Evolutionary conservation across 1,140 invertebrate species (phyloP).

Genomic region (Drosophila pallidifrons): DNA sequence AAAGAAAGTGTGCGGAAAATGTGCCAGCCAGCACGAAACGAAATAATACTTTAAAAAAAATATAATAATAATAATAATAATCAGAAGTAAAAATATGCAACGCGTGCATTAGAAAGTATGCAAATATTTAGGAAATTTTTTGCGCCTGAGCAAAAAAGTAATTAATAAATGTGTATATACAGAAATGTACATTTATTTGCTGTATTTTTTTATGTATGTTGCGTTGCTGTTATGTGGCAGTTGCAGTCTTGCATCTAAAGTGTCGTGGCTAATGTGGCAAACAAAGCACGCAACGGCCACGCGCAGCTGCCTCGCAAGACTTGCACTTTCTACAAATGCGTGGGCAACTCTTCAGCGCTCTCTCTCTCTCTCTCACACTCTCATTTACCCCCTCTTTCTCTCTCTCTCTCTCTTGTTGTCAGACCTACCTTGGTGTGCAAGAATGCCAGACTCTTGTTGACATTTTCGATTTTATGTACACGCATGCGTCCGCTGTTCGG

Average conservation of each 20-base stretch:
- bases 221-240: slow-evolving; percentile 19
- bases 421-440: slow-evolving; percentile 96
- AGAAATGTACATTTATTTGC: slow-evolving; percentile 1
- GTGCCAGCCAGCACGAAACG: slow-evolving; percentile 45
- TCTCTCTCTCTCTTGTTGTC: not conserved
- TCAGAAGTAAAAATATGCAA: slow-evolving; percentile 34
- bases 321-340: slow-evolving; percentile 83
- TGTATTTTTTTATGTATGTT: slow-evolving; percentile 18
- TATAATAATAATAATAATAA: slow-evolving; percentile 17
- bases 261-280: slow-evolving; percentile 66
- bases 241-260: slow-evolving; percentile 51
- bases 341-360: slow-evolving; percentile 43
- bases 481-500: slow-evolving; percentile 98
- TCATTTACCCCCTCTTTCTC: not conserved
- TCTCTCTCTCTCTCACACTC: not conserved
- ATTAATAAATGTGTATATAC: slow-evolving; percentile 19
- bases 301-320: slow-evolving; percentile 77
- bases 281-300: slow-evolving; percentile 79
- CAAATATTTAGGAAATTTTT: slow-evolving; percentile 75
- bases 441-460: slow-evolving; percentile 99
- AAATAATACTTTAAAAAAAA: slow-evolving; percentile 19
- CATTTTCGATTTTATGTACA: slow-evolving; percentile 99
- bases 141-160: slow-evolving; percentile 6
- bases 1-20: slow-evolving; percentile 67
- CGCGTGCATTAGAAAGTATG: slow-evolving; percentile 78